Conservation (phyloP, 2,113 vertebrate species). For the Uria lomvia region DNA sequence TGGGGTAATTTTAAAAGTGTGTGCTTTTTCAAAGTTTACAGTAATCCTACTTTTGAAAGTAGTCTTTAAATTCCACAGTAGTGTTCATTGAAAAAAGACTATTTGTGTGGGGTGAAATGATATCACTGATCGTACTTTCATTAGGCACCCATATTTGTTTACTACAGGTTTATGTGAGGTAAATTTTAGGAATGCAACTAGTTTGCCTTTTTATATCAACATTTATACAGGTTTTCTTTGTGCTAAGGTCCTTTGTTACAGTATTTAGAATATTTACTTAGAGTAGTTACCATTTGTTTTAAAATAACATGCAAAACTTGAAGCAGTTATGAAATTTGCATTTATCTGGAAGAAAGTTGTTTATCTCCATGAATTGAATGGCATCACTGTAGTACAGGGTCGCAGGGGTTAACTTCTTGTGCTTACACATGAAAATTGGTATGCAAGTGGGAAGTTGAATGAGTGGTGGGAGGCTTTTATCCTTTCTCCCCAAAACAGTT, state of each 20-base stretch:
- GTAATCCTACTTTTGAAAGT: not conserved
- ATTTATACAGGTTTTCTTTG: not conserved
- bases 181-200: not conserved
- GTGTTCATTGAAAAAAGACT: not conserved
- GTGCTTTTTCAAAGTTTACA: not conserved
- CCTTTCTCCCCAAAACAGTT: not conserved
- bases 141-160: not conserved
- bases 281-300: not conserved
- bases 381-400: not conserved
- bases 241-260: not conserved
- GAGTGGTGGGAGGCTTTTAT: conserved; percentile 2
- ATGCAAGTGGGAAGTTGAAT: conserved; percentile 57
- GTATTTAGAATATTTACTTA: not conserved
- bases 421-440: conserved; percentile 1
- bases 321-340: not conserved
- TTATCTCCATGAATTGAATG: not conserved
- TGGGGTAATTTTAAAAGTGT: not conserved
- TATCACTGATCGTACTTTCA: not conserved
- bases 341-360: not conserved
- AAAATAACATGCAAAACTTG: not conserved
- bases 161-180: not conserved
- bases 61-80: not conserved
- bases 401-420: not conserved
- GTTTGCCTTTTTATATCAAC: not conserved
- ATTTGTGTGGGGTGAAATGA: not conserved